These are phyloP conservation scores for Amniataba percoides DNA, from an alignment of 2,797 vertebrate species.

Conservation along the genomic window DNA sequence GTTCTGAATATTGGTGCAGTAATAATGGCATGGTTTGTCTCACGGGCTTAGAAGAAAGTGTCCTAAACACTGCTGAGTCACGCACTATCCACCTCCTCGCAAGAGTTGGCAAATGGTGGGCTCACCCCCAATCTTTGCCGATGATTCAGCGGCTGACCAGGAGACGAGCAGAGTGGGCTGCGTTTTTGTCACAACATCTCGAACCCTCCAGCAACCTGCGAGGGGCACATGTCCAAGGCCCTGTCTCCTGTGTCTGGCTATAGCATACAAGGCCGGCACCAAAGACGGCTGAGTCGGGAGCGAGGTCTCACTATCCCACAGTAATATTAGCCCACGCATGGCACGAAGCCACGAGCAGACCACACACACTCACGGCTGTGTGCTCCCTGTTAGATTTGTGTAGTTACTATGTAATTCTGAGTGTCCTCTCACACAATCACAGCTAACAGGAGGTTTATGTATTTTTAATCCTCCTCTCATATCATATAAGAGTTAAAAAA, in stretches of 20 bases:
- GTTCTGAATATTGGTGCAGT: slow-evolving; percentile 23
- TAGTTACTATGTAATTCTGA: slow-evolving; percentile 36
- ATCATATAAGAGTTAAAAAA: slow-evolving; percentile 1
- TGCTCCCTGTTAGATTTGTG: slow-evolving; percentile 54
- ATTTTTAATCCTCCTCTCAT: neutral
- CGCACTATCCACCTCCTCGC: slow-evolving; percentile 69
- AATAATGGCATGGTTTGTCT: slow-evolving; percentile 38
- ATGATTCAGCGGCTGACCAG: slow-evolving; percentile 68
- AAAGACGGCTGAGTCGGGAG: slow-evolving; percentile 49
- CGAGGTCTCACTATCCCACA: slow-evolving; percentile 59
- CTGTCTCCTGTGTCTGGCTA: slow-evolving; percentile 65
- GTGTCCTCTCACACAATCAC: slow-evolving; percentile 28
- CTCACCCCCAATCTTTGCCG: slow-evolving; percentile 58
- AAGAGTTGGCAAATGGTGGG: slow-evolving; percentile 67
- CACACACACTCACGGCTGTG: slow-evolving; percentile 49
- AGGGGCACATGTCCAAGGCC: slow-evolving; percentile 61
- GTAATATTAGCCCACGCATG: slow-evolving; percentile 67
- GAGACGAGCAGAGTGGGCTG: slow-evolving; percentile 59
- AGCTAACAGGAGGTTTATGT: slow-evolving; percentile 17
- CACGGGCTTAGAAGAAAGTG: slow-evolving; percentile 49
- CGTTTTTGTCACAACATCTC: slow-evolving; percentile 72
- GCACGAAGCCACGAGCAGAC: slow-evolving; percentile 58
- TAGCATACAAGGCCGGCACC: slow-evolving; percentile 55
- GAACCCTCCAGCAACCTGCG: slow-evolving; percentile 60
- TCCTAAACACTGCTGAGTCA: slow-evolving; percentile 71